Percentiles rank a stretch among this genome's conserved stretches.
Evolutionary conservation across 2,113 vertebrate species (phyloP).

Genomic region (Pithys albifrons): DNA sequence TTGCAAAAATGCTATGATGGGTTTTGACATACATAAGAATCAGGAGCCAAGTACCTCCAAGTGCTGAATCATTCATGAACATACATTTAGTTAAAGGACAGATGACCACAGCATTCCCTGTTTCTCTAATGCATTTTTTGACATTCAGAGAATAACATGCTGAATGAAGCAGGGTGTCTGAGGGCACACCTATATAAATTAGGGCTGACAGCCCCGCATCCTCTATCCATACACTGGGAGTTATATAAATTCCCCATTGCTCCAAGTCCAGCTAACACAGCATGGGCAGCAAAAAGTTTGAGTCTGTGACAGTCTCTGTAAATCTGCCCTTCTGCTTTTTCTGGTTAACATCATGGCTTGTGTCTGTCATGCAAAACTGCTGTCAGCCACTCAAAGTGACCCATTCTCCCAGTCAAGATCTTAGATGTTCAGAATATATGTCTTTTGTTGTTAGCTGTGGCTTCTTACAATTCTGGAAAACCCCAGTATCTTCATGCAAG

Average conservation of each 20-base stretch:
- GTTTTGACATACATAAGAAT: not conserved
- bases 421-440: not conserved
- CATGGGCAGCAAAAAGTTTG: not conserved
- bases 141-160: not conserved
- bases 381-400: not conserved
- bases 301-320: not conserved
- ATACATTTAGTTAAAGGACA: not conserved
- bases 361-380: not conserved
- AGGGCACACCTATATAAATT: not conserved
- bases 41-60: not conserved
- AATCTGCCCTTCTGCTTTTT: not conserved
- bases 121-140: not conserved
- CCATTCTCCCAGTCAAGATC: not conserved
- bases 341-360: fast-evolving
- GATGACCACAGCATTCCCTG: not conserved
- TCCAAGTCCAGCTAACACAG: not conserved
- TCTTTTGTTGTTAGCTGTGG: not conserved
- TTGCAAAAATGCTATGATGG: not conserved
- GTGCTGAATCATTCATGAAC: constrained; percentile 3
- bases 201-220: not conserved
- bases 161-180: not conserved
- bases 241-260: not conserved
- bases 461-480: not conserved
- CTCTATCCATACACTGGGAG: not conserved
- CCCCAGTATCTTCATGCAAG: not conserved